Evolutionary conservation across 2,797 vertebrate genomes (phyloP).

Genomic region (Notolepis coatsorum): DNA sequence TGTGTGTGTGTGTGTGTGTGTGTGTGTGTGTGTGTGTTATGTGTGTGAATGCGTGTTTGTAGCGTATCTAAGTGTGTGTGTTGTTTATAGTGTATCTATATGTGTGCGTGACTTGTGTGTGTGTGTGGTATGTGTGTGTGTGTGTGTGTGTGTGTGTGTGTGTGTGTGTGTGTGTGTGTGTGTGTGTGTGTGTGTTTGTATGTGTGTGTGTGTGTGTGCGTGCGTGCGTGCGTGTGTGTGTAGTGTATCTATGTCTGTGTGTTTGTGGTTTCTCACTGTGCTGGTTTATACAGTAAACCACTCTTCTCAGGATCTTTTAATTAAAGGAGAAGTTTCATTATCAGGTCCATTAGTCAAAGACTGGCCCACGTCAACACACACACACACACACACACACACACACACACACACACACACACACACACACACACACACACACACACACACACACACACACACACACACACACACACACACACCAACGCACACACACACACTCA

Average conservation of each 20-base stretch:
- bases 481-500: too few species aligned
- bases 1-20: not conserved
- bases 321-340: slow-evolving; percentile 77
- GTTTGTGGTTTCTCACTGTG: slow-evolving; percentile 30
- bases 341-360: slow-evolving; percentile 71
- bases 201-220: slow-evolving; percentile 4
- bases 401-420: slow-evolving; percentile 5
- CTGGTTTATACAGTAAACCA: slow-evolving; percentile 38
- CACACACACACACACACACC: too few species aligned
- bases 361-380: slow-evolving; percentile 51
- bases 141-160: slow-evolving; percentile 1
- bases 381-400: slow-evolving; percentile 19
- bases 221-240: not conserved
- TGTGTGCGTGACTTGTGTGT: not conserved
- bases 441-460: too few species aligned
- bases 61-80: not conserved
- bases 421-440: slow-evolving; percentile 15
- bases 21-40: not conserved
- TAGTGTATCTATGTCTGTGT: slow-evolving; percentile 11
- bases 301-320: slow-evolving; percentile 69
- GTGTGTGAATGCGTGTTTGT: slow-evolving; percentile 11
- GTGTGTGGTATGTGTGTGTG: not conserved
- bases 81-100: not conserved
- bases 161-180: slow-evolving; percentile 1
- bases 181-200: not conserved